Conservation (phyloP, 2,797 vertebrate species). For the Anguilla obscura region DNA sequence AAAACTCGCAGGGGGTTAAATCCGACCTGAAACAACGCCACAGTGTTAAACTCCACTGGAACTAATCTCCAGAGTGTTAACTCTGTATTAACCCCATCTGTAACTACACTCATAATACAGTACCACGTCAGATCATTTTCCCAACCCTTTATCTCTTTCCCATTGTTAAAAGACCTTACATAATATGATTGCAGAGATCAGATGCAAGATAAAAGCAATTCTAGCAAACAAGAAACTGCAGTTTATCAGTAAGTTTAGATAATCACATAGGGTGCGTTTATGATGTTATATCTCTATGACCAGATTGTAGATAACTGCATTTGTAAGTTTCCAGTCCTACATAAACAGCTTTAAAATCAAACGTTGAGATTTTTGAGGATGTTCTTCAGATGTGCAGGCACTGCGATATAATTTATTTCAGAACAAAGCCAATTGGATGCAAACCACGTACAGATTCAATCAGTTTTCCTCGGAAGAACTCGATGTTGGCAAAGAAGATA, state of each 20-base stretch:
- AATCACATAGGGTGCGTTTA: neutral
- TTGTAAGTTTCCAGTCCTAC: neutral
- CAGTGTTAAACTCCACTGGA: neutral
- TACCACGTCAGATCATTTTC: neutral
- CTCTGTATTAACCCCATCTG: neutral
- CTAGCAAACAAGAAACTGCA: neutral
- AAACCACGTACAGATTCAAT: slow-evolving; percentile 79
- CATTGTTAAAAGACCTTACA: neutral
- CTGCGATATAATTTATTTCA: too few species aligned
- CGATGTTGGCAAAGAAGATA: slow-evolving; percentile 91
- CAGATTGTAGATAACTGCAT: neutral
- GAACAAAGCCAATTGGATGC: neutral
- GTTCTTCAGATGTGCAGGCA: too few species aligned
- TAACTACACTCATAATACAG: neutral
- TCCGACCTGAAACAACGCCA: slow-evolving; percentile 75
- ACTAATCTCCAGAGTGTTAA: neutral
- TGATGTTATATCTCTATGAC: neutral
- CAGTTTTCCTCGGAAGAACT: slow-evolving; percentile 87
- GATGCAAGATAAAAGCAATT: neutral
- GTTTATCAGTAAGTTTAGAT: slow-evolving; percentile 4
- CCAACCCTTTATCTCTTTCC: neutral
- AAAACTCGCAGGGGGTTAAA: slow-evolving; percentile 85
- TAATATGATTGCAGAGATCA: neutral
- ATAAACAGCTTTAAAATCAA: neutral
- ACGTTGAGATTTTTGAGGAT: too few species aligned